A percentile compares a stretch with the other conserved stretches of the same genome.
These are phyloP conservation scores for Mus pahari DNA, from an alignment of 2,113 vertebrate genomes.

Conservation along the genomic window DNA sequence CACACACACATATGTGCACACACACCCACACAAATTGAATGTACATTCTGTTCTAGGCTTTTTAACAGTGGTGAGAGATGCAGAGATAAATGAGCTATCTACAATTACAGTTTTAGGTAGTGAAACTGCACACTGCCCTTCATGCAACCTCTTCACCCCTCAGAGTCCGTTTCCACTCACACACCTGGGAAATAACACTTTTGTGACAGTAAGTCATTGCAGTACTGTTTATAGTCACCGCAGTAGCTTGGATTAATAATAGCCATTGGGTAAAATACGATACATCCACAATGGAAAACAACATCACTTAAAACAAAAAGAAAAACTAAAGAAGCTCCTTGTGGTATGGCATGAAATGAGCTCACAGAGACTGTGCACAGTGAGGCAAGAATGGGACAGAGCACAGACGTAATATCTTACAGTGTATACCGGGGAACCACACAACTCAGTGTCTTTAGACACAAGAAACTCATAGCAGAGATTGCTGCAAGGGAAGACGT, in stretches of 20 bases:
- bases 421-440: background rate
- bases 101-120: background rate
- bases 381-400: background rate
- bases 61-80: background rate
- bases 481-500: background rate
- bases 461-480: background rate
- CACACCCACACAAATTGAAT: background rate
- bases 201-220: slow-evolving; percentile 2
- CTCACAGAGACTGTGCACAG: background rate
- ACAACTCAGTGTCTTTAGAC: background rate
- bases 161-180: background rate
- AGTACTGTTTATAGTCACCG: background rate
- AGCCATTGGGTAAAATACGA: background rate
- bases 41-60: background rate
- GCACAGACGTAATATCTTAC: background rate
- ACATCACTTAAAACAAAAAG: background rate
- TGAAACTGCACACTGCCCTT: background rate
- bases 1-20: background rate
- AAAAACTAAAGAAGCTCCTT: background rate
- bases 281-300: background rate
- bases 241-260: background rate
- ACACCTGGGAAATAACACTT: background rate
- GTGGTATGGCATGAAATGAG: background rate
- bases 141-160: background rate
- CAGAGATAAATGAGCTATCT: background rate